Evolutionary conservation across 2,888 invertebrate genomes (phyloP).

Genomic region (Melolontha melolontha): DNA sequence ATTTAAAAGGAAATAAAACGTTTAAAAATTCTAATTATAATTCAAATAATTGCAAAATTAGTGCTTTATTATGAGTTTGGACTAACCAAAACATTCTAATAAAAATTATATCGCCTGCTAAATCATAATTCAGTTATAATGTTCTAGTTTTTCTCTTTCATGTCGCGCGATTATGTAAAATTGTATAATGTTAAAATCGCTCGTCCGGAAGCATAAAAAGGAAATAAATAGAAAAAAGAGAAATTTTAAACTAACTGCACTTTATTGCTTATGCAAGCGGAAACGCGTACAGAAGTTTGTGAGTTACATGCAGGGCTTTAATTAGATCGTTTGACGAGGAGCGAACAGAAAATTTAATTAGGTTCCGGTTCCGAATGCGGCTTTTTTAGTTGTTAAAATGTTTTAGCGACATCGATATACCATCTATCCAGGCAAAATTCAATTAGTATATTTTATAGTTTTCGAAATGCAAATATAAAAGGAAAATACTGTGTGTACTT

Average conservation of each 20-base stretch:
- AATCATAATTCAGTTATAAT: too few relatives aligned
- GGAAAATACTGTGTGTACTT: too few relatives aligned
- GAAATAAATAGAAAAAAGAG: constrained; percentile 7
- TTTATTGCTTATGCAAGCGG: constrained; percentile 6
- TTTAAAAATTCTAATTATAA: too few relatives aligned
- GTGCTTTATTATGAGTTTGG: too few relatives aligned
- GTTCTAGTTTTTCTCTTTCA: too few relatives aligned
- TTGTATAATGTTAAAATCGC: too few relatives aligned
- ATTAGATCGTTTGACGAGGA: constrained; percentile 31
- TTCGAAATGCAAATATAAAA: too few relatives aligned
- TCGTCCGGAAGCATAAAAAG: constrained; percentile 44
- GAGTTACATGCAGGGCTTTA: constrained; percentile 13
- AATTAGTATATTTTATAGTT: neutral
- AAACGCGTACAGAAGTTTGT: constrained; percentile 4
- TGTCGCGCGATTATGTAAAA: too few relatives aligned
- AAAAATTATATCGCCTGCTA: too few relatives aligned
- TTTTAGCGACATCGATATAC: constrained; percentile 1
- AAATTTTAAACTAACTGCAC: constrained; percentile 23
- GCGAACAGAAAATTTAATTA: constrained; percentile 35
- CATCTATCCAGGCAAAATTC: neutral
- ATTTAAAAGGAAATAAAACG: too few relatives aligned
- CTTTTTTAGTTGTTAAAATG: constrained; percentile 23
- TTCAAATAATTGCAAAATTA: too few relatives aligned
- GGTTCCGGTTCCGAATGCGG: neutral
- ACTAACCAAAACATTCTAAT: too few relatives aligned